Base-by-base conservation (phyloP, 2,888 invertebrate genomes). In the Lycophotia porphyrea region DNA sequence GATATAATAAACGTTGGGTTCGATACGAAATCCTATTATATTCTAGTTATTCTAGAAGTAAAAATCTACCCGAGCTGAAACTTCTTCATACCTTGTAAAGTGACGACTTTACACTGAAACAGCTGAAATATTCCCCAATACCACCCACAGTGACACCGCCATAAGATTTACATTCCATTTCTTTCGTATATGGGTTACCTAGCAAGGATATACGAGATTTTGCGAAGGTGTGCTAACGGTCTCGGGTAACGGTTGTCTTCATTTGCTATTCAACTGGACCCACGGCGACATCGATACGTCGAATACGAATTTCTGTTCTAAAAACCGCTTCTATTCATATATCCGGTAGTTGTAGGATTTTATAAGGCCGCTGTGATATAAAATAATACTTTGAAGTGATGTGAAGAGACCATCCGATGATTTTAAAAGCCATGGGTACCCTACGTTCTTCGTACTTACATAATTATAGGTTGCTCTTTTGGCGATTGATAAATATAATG, bases 261-360 rank as follows among this genome's bases (percentile, higher is more conserved):
- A 93, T 93, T 95, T 95, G 89, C 92, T 94, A 96, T 95, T 95
- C 96, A 93, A 89, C 86, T 86, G 90, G 91, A 91, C 88, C 87
- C 86, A 85, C 87, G 86, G 89, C 92, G 91, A 92, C 93, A 92
- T 92, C 91, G 89, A 92, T 93, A 93, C 92, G 82, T 80, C 88
- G 93, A 93, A 94, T 93, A 93, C 90, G 91, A 93, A 92, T 91
- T 91, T 93, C 89, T 88, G 89, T 85, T 81, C 85, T 81, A 87
- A 90, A 89, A 89, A 80, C 84, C 68, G 74, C 76, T 82, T 84
- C 71, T 84, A 78, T 84, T 80, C 78, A 68, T 70, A 83, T 76
- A 84, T 87, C 84, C 85, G 84, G 84, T 67, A 76, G 42, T 47
- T 63, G 36, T 49, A 75, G 58, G 69, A 77, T 80, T 78, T 71